Percentiles rank a stretch among this genome's conserved stretches.
Conservation (phyloP, 2,888 invertebrate genomes). For the Acleris laterana region DNA sequence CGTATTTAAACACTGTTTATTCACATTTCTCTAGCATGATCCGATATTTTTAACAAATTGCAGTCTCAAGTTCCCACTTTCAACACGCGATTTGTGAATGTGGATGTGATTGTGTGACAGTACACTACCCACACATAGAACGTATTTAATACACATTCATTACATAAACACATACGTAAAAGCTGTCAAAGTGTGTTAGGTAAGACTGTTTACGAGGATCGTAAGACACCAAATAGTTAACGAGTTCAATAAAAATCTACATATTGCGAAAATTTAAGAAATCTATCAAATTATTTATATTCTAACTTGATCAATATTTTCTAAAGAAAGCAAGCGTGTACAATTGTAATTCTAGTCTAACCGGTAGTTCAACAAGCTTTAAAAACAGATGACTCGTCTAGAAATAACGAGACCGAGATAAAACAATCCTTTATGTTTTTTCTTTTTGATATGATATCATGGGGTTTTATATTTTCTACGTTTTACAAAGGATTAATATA, state of each 20-base stretch:
- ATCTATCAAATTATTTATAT: no score
- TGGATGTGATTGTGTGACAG: constrained; percentile 28
- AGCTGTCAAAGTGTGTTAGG: constrained; percentile 10
- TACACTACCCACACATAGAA: constrained; percentile 20
- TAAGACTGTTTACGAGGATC: constrained; percentile 9
- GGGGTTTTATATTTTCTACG: no score
- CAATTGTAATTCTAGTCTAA: neutral
- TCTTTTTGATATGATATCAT: no score
- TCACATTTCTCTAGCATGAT: constrained; percentile 71
- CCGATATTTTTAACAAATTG: constrained; percentile 49
- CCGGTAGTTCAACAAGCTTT: neutral
- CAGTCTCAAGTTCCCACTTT: constrained; percentile 34
- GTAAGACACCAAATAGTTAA: neutral
- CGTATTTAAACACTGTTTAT: constrained; percentile 57
- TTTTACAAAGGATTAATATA: no score
- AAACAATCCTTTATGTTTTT: no score
- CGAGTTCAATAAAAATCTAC: no score
- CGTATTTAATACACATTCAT: constrained; percentile 7
- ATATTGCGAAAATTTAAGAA: no score
- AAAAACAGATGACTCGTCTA: neutral
- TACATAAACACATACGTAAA: constrained; percentile 25
- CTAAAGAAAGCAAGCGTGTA: neutral
- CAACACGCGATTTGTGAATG: constrained; percentile 36
- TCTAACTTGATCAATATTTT: neutral
- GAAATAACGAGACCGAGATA: neutral